These are phyloP conservation scores for Mystacornis crossleyi DNA, from an alignment of 2,113 vertebrate genomes.

Conservation along the genomic window DNA sequence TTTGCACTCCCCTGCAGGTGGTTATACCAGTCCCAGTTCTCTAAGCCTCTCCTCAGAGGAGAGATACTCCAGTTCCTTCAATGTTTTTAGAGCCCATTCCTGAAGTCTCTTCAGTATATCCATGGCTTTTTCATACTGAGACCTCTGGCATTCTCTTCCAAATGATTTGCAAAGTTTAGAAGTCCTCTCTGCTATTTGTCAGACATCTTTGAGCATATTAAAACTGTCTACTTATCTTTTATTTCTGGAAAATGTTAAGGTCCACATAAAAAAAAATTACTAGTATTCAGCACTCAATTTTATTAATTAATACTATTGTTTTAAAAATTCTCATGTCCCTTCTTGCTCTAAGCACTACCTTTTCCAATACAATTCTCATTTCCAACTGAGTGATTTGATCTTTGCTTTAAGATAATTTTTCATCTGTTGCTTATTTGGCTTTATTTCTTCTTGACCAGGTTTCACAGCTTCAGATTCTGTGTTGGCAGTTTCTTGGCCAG, in stretches of 20 bases:
- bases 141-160: background rate
- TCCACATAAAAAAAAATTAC: background rate
- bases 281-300: background rate
- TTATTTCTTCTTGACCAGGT: conserved; percentile 63
- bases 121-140: background rate
- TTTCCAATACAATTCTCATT: background rate
- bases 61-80: background rate
- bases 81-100: background rate
- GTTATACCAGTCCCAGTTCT: background rate
- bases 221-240: background rate
- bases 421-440: conserved; percentile 66
- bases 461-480: conserved; percentile 56
- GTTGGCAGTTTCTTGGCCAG: conserved; percentile 66
- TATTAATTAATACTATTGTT: background rate
- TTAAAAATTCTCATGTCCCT: background rate
- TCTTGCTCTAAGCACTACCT: background rate
- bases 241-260: background rate
- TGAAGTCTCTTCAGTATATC: background rate
- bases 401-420: conserved; percentile 59
- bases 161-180: background rate
- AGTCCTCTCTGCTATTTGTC: background rate
- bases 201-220: background rate
- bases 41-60: background rate
- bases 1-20: background rate
- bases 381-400: conserved; percentile 37